phyloP scores from a whole-genome alignment of 2,888 invertebrate species.

The Pseudanteris insignis region DNA sequence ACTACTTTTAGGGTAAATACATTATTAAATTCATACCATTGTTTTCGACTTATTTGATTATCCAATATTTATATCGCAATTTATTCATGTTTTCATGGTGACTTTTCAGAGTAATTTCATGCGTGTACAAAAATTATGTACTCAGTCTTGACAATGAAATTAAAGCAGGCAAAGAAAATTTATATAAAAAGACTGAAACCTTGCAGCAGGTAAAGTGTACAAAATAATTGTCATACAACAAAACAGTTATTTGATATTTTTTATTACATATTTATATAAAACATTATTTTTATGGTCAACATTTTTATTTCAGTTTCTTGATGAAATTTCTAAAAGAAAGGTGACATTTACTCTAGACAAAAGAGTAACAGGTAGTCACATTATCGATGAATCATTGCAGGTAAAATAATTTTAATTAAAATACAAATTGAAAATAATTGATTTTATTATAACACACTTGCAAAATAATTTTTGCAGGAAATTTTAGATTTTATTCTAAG shows the following conservation, averaged over 20 bases:
- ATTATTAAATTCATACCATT: constrained; percentile 3
- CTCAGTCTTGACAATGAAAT: constrained; percentile 57
- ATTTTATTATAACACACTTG: no score
- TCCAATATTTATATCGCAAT: no score
- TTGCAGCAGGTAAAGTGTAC: constrained; percentile 50
- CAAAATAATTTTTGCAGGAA: constrained; percentile 69
- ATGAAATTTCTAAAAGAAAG: constrained; percentile 58
- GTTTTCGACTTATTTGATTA: no score
- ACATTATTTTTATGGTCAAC: no score
- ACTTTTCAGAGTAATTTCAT: constrained; percentile 49
- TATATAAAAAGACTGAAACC: constrained; percentile 63
- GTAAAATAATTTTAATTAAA: no score
- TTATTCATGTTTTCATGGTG: no score
- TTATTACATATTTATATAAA: neutral
- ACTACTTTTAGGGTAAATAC: constrained; percentile 59
- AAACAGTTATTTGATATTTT: no score
- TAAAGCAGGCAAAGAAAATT: constrained; percentile 59
- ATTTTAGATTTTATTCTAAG: constrained; percentile 82
- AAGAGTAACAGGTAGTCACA: constrained; percentile 84
- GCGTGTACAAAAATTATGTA: constrained; percentile 60
- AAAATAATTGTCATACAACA: no score
- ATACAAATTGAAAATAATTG: no score
- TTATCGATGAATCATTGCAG: constrained; percentile 86
- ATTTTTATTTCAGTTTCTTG: constrained; percentile 50
- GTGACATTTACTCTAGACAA: constrained; percentile 67